Percentiles rank a stretch among this genome's conserved stretches.
phyloP scores from a whole-genome alignment of 2,113 vertebrate genomes.

The Chionomys nivalis region DNA sequence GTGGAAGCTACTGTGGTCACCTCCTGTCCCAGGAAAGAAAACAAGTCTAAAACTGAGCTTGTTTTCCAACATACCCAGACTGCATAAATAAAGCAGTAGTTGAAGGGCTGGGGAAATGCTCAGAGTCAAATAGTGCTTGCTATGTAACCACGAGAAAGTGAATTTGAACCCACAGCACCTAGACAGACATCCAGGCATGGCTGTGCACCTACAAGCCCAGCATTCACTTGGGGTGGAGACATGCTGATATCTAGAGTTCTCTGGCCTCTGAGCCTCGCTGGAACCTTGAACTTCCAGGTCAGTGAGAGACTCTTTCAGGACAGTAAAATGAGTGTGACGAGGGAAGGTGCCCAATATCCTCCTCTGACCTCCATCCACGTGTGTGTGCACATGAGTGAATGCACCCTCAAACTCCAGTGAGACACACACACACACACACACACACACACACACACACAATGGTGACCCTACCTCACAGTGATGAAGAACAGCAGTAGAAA shows the following conservation, averaged over 20 bases:
- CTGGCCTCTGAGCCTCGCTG: not conserved
- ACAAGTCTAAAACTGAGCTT: not conserved
- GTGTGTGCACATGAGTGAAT: not conserved
- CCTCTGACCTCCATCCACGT: not conserved
- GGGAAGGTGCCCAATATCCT: not conserved
- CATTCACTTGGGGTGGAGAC: too few relatives aligned
- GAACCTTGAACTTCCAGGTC: not conserved
- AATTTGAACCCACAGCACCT: not conserved
- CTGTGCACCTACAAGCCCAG: not conserved
- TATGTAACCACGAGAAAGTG: not conserved
- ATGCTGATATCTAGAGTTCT: not conserved
- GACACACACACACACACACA: not conserved
- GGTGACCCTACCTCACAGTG: not conserved
- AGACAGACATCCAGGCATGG: not conserved
- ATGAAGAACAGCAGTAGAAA: not conserved
- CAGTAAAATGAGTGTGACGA: not conserved
- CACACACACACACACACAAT: not conserved
- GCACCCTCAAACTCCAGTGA: not conserved
- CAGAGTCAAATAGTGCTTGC: not conserved
- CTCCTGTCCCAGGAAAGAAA: not conserved
- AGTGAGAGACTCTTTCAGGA: not conserved
- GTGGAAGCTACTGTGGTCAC: rapidly evolving
- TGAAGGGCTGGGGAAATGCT: not conserved
- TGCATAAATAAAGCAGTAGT: not conserved
- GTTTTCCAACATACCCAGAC: not conserved